Evolutionary conservation across 1,140 invertebrate genomes (phyloP), one percentile per base, ranked within the genome.

Genomic region (Stegodyphus mimosarum): DNA sequence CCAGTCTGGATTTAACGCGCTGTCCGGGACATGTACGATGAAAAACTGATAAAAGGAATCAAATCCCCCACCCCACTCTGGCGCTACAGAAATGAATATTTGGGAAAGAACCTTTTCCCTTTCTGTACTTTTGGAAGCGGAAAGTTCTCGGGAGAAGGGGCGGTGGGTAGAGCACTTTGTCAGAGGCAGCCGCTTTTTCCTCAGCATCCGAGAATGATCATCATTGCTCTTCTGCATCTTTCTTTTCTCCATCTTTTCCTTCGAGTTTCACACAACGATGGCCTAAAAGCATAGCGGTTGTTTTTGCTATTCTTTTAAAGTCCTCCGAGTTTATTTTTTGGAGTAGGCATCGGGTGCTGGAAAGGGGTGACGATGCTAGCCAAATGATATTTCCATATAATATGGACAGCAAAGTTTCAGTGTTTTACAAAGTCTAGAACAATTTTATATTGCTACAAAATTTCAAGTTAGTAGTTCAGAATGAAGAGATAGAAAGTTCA

Each of bases 241-340:
- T 53, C 70, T 64, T 66, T 48, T 73, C 70, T 83, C 66, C 66
- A 52, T 70, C 66, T 55, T 33, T 50, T 67, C 11, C 50, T 53
- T 33, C 49, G 52, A 70, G 18, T 71, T 83, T 83, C 81, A 83
- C 81, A 83, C 81, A 83, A 83, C 70, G 81, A 83, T 83, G 81
- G 75, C 81, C 81, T 83, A 83, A 83, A 83, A 83, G 81, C 81
- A 75, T 64, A 48, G 33, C 33, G 33, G 33, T 33, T 33, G 33
- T 33, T 71, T 51, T 71, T 71, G 15, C 50, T 71, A 49, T 51
- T 71, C 69, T 11, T 11, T 60, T 5, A 71, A 71, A 10, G 48
- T 50, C 33, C n/a, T 49, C 13, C 11, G 69, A 3, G 5, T 4
- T 71, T 50, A 11, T 71, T 71, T 50, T 71, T 71, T n/a, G 49